A percentile compares a stretch with the other conserved stretches of the same genome.
Conservation (phyloP, 2,797 vertebrate species). For the Melanotaenia nigrans region DNA sequence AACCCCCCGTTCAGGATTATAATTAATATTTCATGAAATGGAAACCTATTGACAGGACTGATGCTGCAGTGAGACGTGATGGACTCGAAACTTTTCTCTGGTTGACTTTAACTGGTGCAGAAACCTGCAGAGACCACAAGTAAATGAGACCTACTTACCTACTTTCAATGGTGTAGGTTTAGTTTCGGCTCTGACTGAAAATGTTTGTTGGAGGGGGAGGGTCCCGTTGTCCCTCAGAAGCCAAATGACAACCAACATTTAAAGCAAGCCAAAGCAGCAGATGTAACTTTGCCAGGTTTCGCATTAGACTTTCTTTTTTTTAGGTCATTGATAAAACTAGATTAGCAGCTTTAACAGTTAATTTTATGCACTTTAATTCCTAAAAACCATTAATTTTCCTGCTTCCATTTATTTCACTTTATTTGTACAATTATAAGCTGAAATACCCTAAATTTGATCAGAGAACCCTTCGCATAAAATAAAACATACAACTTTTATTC, state of each 20-base stretch:
- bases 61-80: neutral
- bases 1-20: too few relatives aligned
- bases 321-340: neutral
- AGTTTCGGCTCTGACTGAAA: conserved; percentile 14
- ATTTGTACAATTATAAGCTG: too few relatives aligned
- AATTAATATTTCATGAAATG: too few relatives aligned
- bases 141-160: conserved; percentile 56
- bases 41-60: neutral
- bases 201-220: too few relatives aligned
- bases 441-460: too few relatives aligned
- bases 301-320: neutral
- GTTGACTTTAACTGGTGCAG: conserved; percentile 57
- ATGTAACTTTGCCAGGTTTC: neutral
- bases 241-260: neutral
- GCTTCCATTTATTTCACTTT: too few relatives aligned
- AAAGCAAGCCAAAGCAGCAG: neutral
- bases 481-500: too few relatives aligned
- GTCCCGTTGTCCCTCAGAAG: too few relatives aligned
- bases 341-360: neutral
- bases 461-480: too few relatives aligned
- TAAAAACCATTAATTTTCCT: too few relatives aligned
- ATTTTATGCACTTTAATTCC: too few relatives aligned
- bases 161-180: conserved; percentile 57
- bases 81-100: conserved; percentile 3
- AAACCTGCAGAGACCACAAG: conserved; percentile 46